Conservation (phyloP, 2,797 vertebrate genomes). For the Scolopax bukidnonensis region DNA sequence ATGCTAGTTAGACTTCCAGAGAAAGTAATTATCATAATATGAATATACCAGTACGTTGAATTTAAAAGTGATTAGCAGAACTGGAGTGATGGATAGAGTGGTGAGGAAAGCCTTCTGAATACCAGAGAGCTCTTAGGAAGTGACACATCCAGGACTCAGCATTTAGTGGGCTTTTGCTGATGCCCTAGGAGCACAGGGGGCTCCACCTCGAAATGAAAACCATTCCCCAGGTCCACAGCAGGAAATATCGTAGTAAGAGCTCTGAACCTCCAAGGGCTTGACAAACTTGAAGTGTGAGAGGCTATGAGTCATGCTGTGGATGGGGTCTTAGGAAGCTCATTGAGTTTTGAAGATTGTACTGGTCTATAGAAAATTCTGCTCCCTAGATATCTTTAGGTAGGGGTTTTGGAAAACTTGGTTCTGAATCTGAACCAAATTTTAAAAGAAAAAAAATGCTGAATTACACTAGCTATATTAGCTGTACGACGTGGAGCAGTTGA, state of each 20-base stretch:
- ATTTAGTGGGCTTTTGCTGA: not conserved
- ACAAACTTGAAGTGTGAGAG: not conserved
- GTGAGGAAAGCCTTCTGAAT: not conserved
- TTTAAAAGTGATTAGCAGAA: not conserved
- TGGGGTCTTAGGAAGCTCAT: not conserved
- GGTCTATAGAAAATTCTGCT: not conserved
- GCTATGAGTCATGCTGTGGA: not conserved
- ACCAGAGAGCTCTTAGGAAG: not conserved
- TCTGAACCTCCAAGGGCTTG: not conserved
- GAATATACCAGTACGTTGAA: not conserved
- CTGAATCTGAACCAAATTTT: not conserved
- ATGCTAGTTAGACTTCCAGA: not conserved
- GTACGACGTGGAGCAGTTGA: accelerated
- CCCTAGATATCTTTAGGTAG: not conserved
- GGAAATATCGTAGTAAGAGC: not conserved
- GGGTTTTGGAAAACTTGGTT: not conserved
- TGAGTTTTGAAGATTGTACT: not conserved
- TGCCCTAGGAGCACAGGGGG: accelerated
- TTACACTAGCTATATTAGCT: not conserved
- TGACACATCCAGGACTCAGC: not conserved
- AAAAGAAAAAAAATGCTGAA: not conserved
- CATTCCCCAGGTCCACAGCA: not conserved
- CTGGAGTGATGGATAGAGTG: not conserved
- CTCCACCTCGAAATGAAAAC: not conserved
- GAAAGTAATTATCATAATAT: not conserved